Conservation (phyloP, 2,888 invertebrate genomes). For the Matsumyia berberina region DNA sequence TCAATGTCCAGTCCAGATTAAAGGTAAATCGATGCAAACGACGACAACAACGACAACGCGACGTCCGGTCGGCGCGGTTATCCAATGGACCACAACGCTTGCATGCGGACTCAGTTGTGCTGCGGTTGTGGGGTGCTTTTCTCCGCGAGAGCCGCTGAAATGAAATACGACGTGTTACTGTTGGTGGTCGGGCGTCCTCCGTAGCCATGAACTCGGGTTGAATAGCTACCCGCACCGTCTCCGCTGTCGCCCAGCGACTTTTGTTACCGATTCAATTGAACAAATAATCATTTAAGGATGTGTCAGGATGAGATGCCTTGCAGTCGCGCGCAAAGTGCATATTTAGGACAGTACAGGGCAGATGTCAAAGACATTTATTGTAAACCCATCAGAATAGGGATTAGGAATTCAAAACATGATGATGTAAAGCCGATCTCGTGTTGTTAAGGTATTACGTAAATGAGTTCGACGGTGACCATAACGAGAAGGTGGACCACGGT, state of each 20-base stretch:
- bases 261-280: conserved; percentile 73
- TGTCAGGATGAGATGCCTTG: conserved; percentile 71
- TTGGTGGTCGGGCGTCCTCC: conserved; percentile 57
- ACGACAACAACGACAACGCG: conserved; percentile 64
- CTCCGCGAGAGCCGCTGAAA: conserved; percentile 45
- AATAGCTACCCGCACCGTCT: conserved; percentile 26
- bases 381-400: conserved; percentile 73
- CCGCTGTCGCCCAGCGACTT: conserved; percentile 60
- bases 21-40: conserved; percentile 77
- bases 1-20: conserved; percentile 76
- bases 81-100: conserved; percentile 51
- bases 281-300: conserved; percentile 76
- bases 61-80: conserved; percentile 55
- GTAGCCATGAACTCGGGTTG: conserved; percentile 68
- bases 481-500: conserved; percentile 45
- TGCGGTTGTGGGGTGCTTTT: conserved; percentile 20
- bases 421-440: conserved; percentile 75
- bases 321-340: conserved; percentile 57
- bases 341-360: conserved; percentile 65
- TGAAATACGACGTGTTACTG: conserved; percentile 74
- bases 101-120: neutral
- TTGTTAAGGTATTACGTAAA: conserved; percentile 75
- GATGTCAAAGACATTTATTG: conserved; percentile 76
- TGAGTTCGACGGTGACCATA: conserved; percentile 66
- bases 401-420: conserved; percentile 76